phyloP scores from a whole-genome alignment of 2,113 vertebrate genomes.

The Tragelaphus imberbis region DNA sequence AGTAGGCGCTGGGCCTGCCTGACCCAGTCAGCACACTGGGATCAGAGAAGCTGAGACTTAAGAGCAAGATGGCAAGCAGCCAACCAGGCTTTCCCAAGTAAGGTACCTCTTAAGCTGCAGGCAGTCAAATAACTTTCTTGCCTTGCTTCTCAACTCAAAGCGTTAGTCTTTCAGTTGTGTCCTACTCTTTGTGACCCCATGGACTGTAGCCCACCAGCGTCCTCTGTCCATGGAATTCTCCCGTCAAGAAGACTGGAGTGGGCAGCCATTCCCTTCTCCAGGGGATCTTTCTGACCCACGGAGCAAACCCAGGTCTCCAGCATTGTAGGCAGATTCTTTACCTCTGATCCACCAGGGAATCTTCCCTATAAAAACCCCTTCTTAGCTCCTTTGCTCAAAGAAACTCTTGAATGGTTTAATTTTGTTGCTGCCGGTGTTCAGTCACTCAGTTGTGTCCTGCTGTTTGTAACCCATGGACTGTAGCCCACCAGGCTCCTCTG shows the following conservation, averaged over 20 bases:
- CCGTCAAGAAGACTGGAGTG: neutral
- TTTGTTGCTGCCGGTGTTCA: neutral
- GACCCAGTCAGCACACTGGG: rapidly evolving
- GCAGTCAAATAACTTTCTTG: neutral
- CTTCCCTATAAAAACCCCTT: neutral
- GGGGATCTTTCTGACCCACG: neutral
- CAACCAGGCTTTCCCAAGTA: neutral
- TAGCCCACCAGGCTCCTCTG: neutral
- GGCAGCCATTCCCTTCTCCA: neutral
- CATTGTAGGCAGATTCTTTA: neutral
- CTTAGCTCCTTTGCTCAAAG: too few species aligned
- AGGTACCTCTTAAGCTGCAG: neutral
- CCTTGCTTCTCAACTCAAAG: neutral
- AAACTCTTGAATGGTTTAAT: neutral
- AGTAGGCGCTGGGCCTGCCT: rapidly evolving
- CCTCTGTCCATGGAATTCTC: neutral
- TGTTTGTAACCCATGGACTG: neutral
- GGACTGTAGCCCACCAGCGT: neutral
- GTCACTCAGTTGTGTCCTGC: neutral
- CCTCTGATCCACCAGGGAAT: neutral
- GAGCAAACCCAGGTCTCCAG: neutral
- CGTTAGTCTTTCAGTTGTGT: neutral
- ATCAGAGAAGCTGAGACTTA: neutral
- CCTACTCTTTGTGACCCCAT: neutral
- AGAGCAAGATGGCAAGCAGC: neutral